phyloP scores from a whole-genome alignment of 1,140 invertebrate genomes.

The Orius insidiosus region DNA sequence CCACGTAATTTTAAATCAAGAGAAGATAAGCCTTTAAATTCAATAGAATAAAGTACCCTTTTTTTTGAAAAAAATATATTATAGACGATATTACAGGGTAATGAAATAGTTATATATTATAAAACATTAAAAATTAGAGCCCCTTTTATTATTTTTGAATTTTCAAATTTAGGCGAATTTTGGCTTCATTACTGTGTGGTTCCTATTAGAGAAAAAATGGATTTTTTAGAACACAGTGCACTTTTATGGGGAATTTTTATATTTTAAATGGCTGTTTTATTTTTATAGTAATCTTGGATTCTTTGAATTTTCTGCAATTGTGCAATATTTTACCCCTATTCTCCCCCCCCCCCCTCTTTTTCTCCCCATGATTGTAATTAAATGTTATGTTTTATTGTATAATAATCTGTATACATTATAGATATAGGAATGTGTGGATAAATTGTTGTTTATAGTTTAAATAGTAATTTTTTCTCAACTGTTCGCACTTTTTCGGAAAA shows the following conservation, averaged over 20 bases:
- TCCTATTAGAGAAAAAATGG: constrained; percentile 11
- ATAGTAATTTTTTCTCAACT: constrained; percentile 7
- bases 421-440: constrained; percentile 11
- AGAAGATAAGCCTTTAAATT: too few relatives aligned
- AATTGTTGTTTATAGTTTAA: constrained; percentile 17
- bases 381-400: constrained; percentile 13
- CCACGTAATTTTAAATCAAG: constrained; percentile 3
- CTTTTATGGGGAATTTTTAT: not conserved
- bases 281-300: too few relatives aligned
- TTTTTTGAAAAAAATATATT: constrained; percentile 1
- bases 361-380: constrained; percentile 9
- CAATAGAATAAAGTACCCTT: not conserved
- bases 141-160: too few relatives aligned
- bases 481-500: constrained; percentile 10
- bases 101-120: constrained; percentile 2
- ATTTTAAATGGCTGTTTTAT: too few relatives aligned
- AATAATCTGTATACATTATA: constrained; percentile 12
- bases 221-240: constrained; percentile 14
- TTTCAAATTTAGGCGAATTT: too few relatives aligned
- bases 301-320: not conserved
- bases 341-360: not conserved
- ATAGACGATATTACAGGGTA: constrained; percentile 14
- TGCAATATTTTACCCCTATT: constrained; percentile 12
- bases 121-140: constrained; percentile 9
- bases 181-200: constrained; percentile 9